Conservation (phyloP, 30 jellyfish, hydroid and myxozoan species). For the Aurelia coerulea region DNA sequence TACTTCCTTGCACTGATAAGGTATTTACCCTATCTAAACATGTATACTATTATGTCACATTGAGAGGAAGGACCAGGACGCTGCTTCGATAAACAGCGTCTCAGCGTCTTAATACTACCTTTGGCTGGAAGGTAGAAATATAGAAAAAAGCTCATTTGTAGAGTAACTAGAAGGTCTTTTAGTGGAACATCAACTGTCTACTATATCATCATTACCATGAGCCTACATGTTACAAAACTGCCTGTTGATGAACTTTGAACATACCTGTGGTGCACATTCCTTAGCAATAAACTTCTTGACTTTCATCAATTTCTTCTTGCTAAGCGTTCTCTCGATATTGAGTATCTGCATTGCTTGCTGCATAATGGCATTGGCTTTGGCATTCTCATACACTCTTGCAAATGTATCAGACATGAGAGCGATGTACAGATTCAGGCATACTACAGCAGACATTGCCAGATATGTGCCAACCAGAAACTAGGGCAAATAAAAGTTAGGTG, state of each 20-base stretch:
- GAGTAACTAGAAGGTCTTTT: too few relatives aligned
- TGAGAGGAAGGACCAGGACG: too few relatives aligned
- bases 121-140: too few relatives aligned
- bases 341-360: constrained; percentile 97
- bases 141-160: too few relatives aligned
- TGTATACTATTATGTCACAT: too few relatives aligned
- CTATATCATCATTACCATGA: too few relatives aligned
- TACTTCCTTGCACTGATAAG: too few relatives aligned
- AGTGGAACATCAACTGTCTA: too few relatives aligned
- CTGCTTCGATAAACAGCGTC: too few relatives aligned
- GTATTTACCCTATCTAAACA: too few relatives aligned
- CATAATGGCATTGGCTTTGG: constrained; percentile 99
- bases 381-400: constrained; percentile 95
- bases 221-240: too few relatives aligned
- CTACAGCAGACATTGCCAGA: constrained; percentile 95
- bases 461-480: constrained; percentile 97
- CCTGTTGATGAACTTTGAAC: neutral
- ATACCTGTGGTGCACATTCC: constrained; percentile 99
- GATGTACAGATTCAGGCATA: constrained; percentile 87
- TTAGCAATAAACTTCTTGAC: constrained; percentile 87
- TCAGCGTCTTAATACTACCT: too few relatives aligned
- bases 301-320: constrained; percentile 78
- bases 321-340: constrained; percentile 85
- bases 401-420: constrained; percentile 98
- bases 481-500: neutral